Conservation (phyloP, 2,888 invertebrate genomes). For the Dimorphilus gyrociliatus region DNA sequence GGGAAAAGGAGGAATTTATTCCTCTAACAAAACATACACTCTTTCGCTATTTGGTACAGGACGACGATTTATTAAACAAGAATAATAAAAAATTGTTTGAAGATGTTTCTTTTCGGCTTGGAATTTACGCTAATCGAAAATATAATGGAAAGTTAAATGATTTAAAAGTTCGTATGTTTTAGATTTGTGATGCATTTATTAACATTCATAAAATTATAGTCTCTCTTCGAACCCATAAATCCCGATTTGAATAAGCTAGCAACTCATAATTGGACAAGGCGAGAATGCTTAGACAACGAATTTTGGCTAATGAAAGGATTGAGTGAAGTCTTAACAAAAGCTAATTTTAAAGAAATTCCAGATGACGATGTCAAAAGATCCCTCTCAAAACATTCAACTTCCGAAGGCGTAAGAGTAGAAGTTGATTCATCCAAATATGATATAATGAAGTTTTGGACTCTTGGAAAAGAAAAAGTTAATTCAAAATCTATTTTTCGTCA, state of each 20-base stretch:
- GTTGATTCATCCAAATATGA: conserved; percentile 20
- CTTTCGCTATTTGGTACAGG: conserved; percentile 22
- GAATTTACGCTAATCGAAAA: conserved; percentile 26
- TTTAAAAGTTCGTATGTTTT: conserved; percentile 19
- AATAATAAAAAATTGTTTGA: conserved; percentile 19
- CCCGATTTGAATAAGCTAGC: conserved; percentile 34
- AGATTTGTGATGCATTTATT: not conserved
- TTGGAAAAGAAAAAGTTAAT: conserved; percentile 21
- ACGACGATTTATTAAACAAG: conserved; percentile 18
- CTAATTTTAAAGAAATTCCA: conserved; percentile 31
- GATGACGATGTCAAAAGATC: conserved; percentile 15
- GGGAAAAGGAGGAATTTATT: conserved; percentile 31
- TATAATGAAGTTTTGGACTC: conserved; percentile 29
- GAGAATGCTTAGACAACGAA: conserved; percentile 32
- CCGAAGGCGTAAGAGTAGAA: conserved; percentile 26
- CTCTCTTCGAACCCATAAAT: conserved; percentile 33
- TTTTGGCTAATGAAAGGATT: conserved; percentile 32
- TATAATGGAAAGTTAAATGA: conserved; percentile 30
- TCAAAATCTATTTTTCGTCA: too few relatives aligned
- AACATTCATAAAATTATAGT: conserved; percentile 14
- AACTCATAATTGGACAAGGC: conserved; percentile 19
- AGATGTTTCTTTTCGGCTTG: conserved; percentile 25
- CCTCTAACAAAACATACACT: conserved; percentile 28
- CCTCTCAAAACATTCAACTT: conserved; percentile 19
- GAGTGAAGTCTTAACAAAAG: conserved; percentile 25